Conservation (phyloP, 2,888 invertebrate species). For the Eumerus sabulonum region DNA sequence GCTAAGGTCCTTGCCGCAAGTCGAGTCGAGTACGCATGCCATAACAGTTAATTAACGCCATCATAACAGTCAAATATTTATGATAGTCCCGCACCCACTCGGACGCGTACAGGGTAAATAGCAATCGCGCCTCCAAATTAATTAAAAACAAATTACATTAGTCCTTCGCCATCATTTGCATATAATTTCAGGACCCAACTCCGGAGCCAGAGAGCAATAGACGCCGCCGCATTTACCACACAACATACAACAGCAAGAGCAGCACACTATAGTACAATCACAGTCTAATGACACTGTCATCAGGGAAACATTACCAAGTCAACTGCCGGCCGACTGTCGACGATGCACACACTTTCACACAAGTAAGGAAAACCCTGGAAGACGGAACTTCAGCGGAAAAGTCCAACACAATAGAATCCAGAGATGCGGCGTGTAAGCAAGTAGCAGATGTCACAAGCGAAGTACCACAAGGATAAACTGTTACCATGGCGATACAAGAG, state of each 20-base stretch:
- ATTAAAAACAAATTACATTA: slow-evolving; percentile 68
- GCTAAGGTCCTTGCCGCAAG: slow-evolving; percentile 29
- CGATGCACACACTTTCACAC: slow-evolving; percentile 19
- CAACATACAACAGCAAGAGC: no score
- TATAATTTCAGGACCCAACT: slow-evolving; percentile 45
- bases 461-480: slow-evolving; percentile 26
- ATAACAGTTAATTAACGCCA: slow-evolving; percentile 67
- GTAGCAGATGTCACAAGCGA: slow-evolving; percentile 28
- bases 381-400: slow-evolving; percentile 32
- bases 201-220: slow-evolving; percentile 25
- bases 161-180: slow-evolving; percentile 66
- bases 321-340: slow-evolving; percentile 38
- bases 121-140: slow-evolving; percentile 46
- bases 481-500: slow-evolving; percentile 41
- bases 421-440: slow-evolving; percentile 14
- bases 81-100: slow-evolving; percentile 34
- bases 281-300: slow-evolving; percentile 67
- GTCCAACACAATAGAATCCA: slow-evolving; percentile 24
- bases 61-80: slow-evolving; percentile 67
- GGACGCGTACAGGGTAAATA: background rate
- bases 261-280: slow-evolving; percentile 64
- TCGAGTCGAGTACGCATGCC: slow-evolving; percentile 51
- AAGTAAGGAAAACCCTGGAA: slow-evolving; percentile 20
- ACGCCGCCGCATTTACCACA: slow-evolving; percentile 44
- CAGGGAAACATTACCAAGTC: slow-evolving; percentile 68